A percentile compares a stretch with the other conserved stretches of the same genome.
phyloP scores from a whole-genome alignment of 2,113 vertebrate species.

The Anhinga anhinga region DNA sequence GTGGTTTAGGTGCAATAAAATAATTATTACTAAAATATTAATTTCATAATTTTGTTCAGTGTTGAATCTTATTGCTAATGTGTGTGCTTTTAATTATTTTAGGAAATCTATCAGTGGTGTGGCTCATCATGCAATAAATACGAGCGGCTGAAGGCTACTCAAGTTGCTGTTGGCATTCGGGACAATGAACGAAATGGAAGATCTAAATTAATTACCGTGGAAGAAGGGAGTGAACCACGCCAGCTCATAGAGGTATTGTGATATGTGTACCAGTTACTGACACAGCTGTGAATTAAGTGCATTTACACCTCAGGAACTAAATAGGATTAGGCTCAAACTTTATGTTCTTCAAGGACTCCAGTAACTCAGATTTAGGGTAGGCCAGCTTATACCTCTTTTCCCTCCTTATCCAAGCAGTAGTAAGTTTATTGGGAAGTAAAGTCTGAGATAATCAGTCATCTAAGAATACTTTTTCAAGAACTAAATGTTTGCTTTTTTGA shows the following conservation, averaged over 20 bases:
- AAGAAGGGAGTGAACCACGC: conserved; percentile 82
- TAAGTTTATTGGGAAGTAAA: neutral
- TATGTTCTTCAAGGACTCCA: neutral
- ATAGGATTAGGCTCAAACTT: neutral
- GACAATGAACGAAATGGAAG: conserved; percentile 89
- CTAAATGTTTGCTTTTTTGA: neutral
- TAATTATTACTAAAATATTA: neutral
- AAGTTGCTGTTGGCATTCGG: conserved; percentile 87
- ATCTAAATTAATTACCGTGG: conserved; percentile 79
- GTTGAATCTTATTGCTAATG: neutral
- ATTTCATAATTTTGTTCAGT: neutral
- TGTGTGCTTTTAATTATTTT: neutral
- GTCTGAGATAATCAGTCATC: neutral
- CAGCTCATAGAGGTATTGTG: conserved; percentile 74
- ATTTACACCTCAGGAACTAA: neutral
- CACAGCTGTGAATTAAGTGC: neutral
- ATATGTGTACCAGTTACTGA: neutral
- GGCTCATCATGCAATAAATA: conserved; percentile 88
- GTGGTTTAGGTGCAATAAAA: neutral
- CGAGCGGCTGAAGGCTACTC: conserved; percentile 85
- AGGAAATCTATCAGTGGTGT: conserved; percentile 93
- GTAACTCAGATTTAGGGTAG: neutral
- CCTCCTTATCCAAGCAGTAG: neutral
- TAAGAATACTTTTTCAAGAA: neutral
- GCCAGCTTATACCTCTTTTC: neutral